A percentile compares a stretch with the other conserved stretches of the same genome.
phyloP scores from a whole-genome alignment of 2,113 vertebrate species.

The Stigmatopora nigra region DNA sequence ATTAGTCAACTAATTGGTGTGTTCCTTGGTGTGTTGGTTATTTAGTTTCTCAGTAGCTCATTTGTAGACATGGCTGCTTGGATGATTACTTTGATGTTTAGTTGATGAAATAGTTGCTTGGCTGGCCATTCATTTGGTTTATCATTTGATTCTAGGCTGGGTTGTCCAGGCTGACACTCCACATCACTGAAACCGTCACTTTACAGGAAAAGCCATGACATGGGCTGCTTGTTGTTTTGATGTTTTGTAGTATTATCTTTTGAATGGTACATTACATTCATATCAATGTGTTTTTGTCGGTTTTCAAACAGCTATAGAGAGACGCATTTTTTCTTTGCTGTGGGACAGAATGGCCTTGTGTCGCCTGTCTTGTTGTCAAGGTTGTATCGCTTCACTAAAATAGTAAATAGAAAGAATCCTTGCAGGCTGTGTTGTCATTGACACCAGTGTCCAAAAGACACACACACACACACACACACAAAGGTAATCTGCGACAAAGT shows the following conservation, averaged over 20 bases:
- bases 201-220: too few species aligned
- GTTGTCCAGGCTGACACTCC: too few species aligned
- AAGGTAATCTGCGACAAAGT: not conserved
- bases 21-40: not conserved
- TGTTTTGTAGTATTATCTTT: too few species aligned
- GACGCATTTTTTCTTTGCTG: not conserved
- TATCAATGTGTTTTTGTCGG: not conserved
- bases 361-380: not conserved
- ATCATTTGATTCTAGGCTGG: not conserved
- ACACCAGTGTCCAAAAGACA: not conserved
- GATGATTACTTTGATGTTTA: too few species aligned
- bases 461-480: not conserved
- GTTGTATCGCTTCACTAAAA: not conserved
- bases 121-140: too few species aligned
- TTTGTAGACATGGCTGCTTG: too few species aligned
- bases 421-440: constrained; percentile 18
- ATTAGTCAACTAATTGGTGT: not conserved
- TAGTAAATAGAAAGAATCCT: constrained; percentile 9
- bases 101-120: too few species aligned
- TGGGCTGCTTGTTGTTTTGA: too few species aligned
- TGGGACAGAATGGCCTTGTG: not conserved
- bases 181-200: too few species aligned
- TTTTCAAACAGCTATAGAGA: not conserved
- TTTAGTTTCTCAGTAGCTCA: too few species aligned
- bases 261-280: not conserved